Base-by-base conservation (phyloP, 1,140 invertebrate genomes). In the Zaprionus ornatus region DNA sequence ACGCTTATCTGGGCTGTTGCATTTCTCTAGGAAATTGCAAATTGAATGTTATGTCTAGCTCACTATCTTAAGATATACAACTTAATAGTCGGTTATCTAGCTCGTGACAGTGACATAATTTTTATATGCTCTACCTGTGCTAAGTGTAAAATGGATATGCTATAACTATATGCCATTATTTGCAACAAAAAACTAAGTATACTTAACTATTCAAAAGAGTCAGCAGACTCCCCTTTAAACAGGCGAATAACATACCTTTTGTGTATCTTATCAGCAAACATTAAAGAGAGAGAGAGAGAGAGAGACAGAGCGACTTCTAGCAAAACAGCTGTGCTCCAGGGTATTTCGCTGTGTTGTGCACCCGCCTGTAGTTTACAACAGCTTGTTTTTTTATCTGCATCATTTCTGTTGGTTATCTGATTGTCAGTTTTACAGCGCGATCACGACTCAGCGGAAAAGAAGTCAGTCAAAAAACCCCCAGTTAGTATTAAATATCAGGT, bases 371-470 rank as follows among this genome's bases (percentile, higher is more conserved):
- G 19, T 48, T 48, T 50, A 50, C n/a, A 6, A 3, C 13, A 9
- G n/a, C 10, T 56, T 55, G 10, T 23, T 48, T 63, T 72, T 72
- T 50, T 74, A 45, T 74, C 9, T 59, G 10, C n/a, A 23, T 17
- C 19, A 17, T 55, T 57, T 40, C 50, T 32, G 45, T 27, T 55
- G 25, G 35, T 73, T 64, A 72, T 75, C 80, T 66, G 65, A 87
- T 90, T 84, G 84, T 90, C 85, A 87, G 71, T 87, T 90, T 90
- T 90, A 90, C 54, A 64, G 56, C 67, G 23, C 50, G 21, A 65
- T 72, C 71, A 74, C 50, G 29, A 48, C 29, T 29, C 52, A 56
- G 54, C 40, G 12, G 40, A 42, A 74, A 76, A 68, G 61, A 42
- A 21, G 37, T 21, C 21, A 29, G 62, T 40, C 32, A 29, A 55